phyloP scores from a whole-genome alignment of 2,797 vertebrate species.

The Sebastes hubbsi region DNA sequence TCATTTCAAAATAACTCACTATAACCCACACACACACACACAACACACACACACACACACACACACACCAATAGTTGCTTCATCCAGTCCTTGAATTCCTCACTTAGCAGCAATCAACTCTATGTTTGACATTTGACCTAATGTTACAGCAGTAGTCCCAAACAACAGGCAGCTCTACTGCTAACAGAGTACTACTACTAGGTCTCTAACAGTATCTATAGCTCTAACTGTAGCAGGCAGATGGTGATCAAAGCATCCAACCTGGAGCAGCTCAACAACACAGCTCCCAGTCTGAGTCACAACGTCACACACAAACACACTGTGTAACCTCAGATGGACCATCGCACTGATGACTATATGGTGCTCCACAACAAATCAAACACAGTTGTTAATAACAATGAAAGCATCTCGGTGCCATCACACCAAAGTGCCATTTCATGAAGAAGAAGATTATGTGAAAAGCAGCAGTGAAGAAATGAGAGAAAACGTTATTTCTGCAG shows the following conservation, averaged over 20 bases:
- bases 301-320: not conserved
- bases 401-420: not conserved
- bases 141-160: too few relatives aligned
- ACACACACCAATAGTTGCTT: not conserved
- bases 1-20: not conserved
- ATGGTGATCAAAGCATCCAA: not conserved
- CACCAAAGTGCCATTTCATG: accelerated
- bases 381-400: too few relatives aligned
- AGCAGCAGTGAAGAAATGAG: not conserved
- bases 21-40: not conserved
- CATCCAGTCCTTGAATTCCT: not conserved
- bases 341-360: not conserved
- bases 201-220: too few relatives aligned
- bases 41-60: too few relatives aligned
- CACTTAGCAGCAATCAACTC: not conserved
- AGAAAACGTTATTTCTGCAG: not conserved
- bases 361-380: not conserved
- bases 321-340: not conserved
- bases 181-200: not conserved
- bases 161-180: not conserved
- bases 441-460: not conserved
- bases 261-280: not conserved
- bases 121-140: not conserved
- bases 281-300: too few relatives aligned
- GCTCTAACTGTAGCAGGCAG: not conserved